phyloP scores from a whole-genome alignment of 37 sponge, comb jelly and placozoan species.

The Haliclona indistincta region DNA sequence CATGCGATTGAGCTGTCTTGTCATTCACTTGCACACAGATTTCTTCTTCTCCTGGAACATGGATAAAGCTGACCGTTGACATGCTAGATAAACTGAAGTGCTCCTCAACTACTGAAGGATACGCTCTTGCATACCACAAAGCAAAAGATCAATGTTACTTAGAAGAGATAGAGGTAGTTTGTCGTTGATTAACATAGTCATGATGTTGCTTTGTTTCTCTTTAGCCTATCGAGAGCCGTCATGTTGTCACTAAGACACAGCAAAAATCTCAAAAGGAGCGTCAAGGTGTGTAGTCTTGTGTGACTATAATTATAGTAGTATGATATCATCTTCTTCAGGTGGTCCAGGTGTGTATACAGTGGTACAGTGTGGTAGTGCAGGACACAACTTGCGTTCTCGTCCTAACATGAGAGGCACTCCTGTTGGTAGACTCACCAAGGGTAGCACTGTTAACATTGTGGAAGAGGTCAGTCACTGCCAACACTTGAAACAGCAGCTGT shows the following conservation, averaged over 20 bases:
- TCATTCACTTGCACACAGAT: neutral
- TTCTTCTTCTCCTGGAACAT: constrained; percentile 43
- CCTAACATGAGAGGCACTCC: constrained; percentile 76
- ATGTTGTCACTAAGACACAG: neutral
- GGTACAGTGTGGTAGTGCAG: constrained; percentile 92
- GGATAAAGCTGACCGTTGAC: constrained; percentile 62
- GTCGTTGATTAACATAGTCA: neutral
- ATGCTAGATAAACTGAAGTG: constrained; percentile 39
- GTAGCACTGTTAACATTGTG: constrained; percentile 57
- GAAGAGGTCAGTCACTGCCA: constrained; percentile 56
- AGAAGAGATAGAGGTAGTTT: constrained; percentile 30
- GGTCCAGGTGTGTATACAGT: constrained; percentile 89
- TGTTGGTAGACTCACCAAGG: constrained; percentile 72
- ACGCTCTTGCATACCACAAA: constrained; percentile 58
- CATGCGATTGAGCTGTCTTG: neutral
- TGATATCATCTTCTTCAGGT: constrained; percentile 18
- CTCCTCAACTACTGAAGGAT: constrained; percentile 22
- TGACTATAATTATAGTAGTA: neutral
- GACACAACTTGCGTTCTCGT: constrained; percentile 87
- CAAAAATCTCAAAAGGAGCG: neutral
- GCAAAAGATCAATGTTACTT: constrained; percentile 54
- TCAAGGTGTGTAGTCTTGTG: neutral
- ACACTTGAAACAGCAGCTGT: neutral
- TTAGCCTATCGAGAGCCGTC: neutral
- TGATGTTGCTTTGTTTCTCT: neutral